Conservation (phyloP, 1,140 invertebrate species). For the Pectinophora gossypiella region DNA sequence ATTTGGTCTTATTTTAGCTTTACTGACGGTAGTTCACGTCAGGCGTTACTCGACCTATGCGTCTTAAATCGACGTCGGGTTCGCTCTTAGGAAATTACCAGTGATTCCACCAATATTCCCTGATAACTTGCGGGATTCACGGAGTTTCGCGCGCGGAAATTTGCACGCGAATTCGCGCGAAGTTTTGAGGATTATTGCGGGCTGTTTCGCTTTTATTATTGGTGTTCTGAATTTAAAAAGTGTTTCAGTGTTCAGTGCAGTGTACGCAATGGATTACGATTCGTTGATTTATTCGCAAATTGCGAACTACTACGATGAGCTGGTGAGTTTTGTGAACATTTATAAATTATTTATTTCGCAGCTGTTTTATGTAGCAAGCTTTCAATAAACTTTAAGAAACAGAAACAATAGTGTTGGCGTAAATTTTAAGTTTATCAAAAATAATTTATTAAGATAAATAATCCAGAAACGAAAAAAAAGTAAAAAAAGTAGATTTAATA, state of each 20-base stretch:
- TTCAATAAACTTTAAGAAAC: conserved; percentile 14
- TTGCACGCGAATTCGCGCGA: background rate
- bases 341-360: background rate
- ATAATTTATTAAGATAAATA: too few relatives aligned
- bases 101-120: conserved; percentile 8
- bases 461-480: too few relatives aligned
- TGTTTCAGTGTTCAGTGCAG: conserved; percentile 22
- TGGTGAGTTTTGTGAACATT: conserved; percentile 43
- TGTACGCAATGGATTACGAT: conserved; percentile 66
- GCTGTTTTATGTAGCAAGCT: background rate
- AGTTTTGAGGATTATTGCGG: too few relatives aligned
- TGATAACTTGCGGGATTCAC: background rate
- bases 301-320: conserved; percentile 66
- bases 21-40: conserved; percentile 68
- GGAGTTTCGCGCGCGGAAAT: too few relatives aligned
- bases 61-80: conserved; percentile 63
- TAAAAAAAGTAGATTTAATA: too few relatives aligned
- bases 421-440: too few relatives aligned
- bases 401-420: too few relatives aligned
- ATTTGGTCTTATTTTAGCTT: conserved; percentile 76
- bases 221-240: conserved; percentile 10
- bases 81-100: conserved; percentile 8
- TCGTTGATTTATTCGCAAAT: conserved; percentile 64
- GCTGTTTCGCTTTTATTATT: background rate
- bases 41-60: conserved; percentile 63